These are phyloP conservation scores for Hydriomena furcata DNA, from an alignment of 2,888 invertebrate species.

Conservation along the genomic window DNA sequence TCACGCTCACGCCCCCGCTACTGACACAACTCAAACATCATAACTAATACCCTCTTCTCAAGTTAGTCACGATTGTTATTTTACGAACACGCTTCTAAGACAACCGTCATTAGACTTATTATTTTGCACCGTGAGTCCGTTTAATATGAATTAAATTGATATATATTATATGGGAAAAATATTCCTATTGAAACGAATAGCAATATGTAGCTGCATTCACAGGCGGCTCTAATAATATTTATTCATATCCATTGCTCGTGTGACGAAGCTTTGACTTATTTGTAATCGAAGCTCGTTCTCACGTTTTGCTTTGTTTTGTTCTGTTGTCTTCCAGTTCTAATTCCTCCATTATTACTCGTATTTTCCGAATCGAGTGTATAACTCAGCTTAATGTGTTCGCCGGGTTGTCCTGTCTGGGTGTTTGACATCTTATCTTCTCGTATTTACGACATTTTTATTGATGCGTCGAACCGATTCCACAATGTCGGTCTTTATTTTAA, in stretches of 20 bases:
- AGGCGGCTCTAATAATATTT: constrained; percentile 14
- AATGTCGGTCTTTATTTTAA: constrained; percentile 19
- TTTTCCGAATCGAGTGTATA: constrained; percentile 1
- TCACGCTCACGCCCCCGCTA: constrained; percentile 40
- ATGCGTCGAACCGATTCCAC: constrained; percentile 29
- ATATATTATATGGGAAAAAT: constrained; percentile 43
- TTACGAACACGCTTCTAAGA: constrained; percentile 28
- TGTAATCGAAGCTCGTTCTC: constrained; percentile 37
- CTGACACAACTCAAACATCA: constrained; percentile 37
- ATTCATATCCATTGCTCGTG: constrained; percentile 28
- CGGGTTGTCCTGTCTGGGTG: constrained; percentile 7
- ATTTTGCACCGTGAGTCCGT: background rate
- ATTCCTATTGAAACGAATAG: constrained; percentile 27
- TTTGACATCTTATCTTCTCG: constrained; percentile 27
- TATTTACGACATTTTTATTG: constrained; percentile 34
- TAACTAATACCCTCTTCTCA: constrained; percentile 41
- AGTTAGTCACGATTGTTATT: constrained; percentile 41
- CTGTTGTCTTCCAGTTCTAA: constrained; percentile 14
- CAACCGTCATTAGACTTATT: constrained; percentile 24
- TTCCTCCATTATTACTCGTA: constrained; percentile 4
- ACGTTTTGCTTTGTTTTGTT: constrained; percentile 39
- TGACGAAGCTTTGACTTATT: constrained; percentile 25
- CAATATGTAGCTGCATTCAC: constrained; percentile 29
- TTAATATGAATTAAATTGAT: constrained; percentile 14
- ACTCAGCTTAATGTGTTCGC: constrained; percentile 2